Evolutionary conservation across 2,797 vertebrate genomes (phyloP), one percentile per base, ranked within the genome.

Genomic region (Sebastes reedi): DNA sequence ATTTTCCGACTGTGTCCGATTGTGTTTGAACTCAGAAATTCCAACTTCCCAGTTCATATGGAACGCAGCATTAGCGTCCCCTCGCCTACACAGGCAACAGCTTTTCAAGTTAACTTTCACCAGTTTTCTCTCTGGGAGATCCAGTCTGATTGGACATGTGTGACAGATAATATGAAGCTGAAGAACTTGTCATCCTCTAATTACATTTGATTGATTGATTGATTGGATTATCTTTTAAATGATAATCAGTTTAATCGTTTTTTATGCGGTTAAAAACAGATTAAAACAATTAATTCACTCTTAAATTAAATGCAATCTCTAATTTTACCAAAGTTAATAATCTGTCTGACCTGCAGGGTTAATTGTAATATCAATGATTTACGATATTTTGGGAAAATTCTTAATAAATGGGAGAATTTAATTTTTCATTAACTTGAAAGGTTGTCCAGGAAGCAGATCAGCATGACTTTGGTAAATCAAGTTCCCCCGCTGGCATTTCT

Each of bases 391-490:
- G 39, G 67, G 59, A 30, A 32, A 54, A 67, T 72, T 58, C 61
- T 76, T 60, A 11, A 86, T 18, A 3, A 66, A 79, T 67, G 9
- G 56, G 27, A 54, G 16, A 50, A 36, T 65, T 68, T n/a, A n/a
- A n/a, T n/a, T n/a, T n/a, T n/a, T 86, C 88, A 90, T 88, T 87
- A 84, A 80, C 50, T 79, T 73, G 10, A 91, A 76, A 80, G 58
- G 55, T 80, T 71, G 52, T 77, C 80, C 18, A 25, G 76, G 83
- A 81, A 88, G 69, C 55, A 22, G 42, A 78, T 78, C 72, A 79
- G 61, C 50, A 25, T 69, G 55, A 76, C 73, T 82, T 65, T 22
- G 39, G 32, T 64, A 59, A 59, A 59, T 72, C 8, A 50, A 34
- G 29, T 32, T 80, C 82, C 82, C 50, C 25, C 14, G 14, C 14